Evolutionary conservation across 2,113 vertebrate species (phyloP).

Genomic region (Monarcha castaneiventris): DNA sequence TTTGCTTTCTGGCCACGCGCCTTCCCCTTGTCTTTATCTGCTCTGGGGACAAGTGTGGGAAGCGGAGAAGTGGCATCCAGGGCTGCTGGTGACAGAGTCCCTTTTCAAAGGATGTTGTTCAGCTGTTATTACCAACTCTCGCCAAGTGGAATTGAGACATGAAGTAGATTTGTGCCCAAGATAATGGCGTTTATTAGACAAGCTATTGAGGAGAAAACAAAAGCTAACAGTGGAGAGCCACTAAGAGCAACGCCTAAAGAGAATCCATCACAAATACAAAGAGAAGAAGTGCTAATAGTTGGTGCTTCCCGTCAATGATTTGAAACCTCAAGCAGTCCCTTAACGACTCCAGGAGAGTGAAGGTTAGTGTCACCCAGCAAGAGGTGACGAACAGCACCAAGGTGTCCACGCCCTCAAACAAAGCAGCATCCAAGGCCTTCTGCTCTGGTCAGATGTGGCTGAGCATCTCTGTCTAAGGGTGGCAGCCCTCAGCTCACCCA

Average conservation of each 20-base stretch:
- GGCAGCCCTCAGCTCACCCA: neutral
- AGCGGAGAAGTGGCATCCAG: neutral
- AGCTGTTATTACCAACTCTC: constrained; percentile 34
- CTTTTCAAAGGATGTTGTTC: constrained; percentile 51
- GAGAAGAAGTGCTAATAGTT: constrained; percentile 38
- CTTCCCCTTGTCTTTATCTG: constrained; percentile 10
- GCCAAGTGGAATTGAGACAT: constrained; percentile 59
- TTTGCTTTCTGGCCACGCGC: neutral
- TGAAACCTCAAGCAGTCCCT: neutral
- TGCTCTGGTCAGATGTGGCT: neutral
- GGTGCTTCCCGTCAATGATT: constrained; percentile 25
- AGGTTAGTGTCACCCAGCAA: neutral
- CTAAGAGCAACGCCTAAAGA: neutral
- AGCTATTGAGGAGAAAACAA: constrained; percentile 71
- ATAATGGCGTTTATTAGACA: constrained; percentile 70
- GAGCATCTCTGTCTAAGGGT: neutral
- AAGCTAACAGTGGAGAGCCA: constrained; percentile 57
- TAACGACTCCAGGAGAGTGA: neutral
- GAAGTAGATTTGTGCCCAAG: constrained; percentile 68
- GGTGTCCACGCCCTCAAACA: neutral
- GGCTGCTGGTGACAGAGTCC: constrained; percentile 19
- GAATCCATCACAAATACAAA: constrained; percentile 59
- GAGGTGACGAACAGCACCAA: neutral
- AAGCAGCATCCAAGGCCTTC: neutral
- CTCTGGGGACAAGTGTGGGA: neutral